A percentile compares a stretch with the other conserved stretches of the same genome.
Conservation (phyloP, 2,113 vertebrate species). For the Leucoraja erinaceus region DNA sequence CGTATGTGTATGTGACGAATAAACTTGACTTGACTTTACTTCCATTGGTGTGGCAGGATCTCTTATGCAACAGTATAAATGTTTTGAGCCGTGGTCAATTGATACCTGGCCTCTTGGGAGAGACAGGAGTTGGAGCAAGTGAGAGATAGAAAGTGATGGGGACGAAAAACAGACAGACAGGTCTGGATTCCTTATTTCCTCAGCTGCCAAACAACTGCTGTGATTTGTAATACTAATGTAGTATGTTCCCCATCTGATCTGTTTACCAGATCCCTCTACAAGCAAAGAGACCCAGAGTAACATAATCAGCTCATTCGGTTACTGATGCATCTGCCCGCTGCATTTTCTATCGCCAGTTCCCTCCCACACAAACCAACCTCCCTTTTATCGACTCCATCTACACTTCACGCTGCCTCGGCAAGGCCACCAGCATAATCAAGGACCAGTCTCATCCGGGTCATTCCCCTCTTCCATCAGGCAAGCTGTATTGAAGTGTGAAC, state of each 20-base stretch:
- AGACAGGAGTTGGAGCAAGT: neutral
- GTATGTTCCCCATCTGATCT: neutral
- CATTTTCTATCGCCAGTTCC: neutral
- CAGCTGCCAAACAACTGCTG: neutral
- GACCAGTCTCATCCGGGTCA: too few species aligned
- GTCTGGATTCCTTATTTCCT: neutral
- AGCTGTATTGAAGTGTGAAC: too few species aligned
- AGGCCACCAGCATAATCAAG: too few species aligned
- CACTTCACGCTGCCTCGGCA: too few species aligned
- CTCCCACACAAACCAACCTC: too few species aligned
- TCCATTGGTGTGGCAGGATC: neutral
- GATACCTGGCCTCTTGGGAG: neutral
- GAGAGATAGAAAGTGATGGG: neutral
- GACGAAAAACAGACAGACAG: neutral
- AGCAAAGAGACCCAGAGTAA: neutral
- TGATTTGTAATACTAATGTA: neutral
- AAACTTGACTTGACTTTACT: neutral
- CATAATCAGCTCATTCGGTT: neutral
- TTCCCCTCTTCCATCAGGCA: too few species aligned
- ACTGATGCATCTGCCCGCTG: neutral
- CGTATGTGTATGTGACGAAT: too few species aligned
- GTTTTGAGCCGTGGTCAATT: neutral
- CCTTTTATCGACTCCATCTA: too few species aligned
- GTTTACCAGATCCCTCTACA: neutral
- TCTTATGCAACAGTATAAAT: neutral